Evolutionary conservation across 2,113 vertebrate species (phyloP), one percentile per base, ranked within the genome.

Genomic region (Chascanopsetta lugubris): DNA sequence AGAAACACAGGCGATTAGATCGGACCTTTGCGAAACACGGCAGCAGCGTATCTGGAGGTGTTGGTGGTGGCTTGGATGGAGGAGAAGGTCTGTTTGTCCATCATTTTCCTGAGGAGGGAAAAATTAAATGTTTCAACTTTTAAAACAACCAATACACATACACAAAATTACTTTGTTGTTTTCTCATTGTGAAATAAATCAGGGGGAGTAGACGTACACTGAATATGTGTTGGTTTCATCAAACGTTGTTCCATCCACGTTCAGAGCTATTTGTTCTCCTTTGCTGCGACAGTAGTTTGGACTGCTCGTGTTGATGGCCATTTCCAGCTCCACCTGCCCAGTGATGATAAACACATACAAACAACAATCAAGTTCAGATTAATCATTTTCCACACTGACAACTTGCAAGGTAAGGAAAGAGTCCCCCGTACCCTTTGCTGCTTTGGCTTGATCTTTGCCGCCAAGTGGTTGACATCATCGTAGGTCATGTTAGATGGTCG

Each of bases 271-370:
- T 88, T 99, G 97, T 58, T 99, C 97, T 68, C 97, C 97, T 90
- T 98, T 99, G 87, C 97, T 98, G 75, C 95, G 94, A 71, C 97
- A 98, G 76, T 99, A 99, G 87, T 98, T 99, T 5, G 97, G 95
- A 67, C 96, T 98, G 86, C 92, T 77, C 12, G 95, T 95, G 80
- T 98, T 92, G 17, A 98, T 95, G 53, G 93, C 95, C 89, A 99
- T 94, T 81, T 99, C 96, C 65, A 99, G 38, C 79, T 94, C 92
- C 66, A 94, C 95, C 97, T 98, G 62, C 1, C 54, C 36, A 15
- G 54, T 5, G 46, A 24, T 46, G 2, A 30, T 18, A 1, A 62
- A 29, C 46, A 53, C 22, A 17, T 45, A 34, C 1, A 6, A 0
- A n/a, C 13, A 34, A 36, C 15, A 61, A 48, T 20, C 4, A 53